phyloP scores from a whole-genome alignment of 2,113 vertebrate species.

The Neomonachus schauinslandi region DNA sequence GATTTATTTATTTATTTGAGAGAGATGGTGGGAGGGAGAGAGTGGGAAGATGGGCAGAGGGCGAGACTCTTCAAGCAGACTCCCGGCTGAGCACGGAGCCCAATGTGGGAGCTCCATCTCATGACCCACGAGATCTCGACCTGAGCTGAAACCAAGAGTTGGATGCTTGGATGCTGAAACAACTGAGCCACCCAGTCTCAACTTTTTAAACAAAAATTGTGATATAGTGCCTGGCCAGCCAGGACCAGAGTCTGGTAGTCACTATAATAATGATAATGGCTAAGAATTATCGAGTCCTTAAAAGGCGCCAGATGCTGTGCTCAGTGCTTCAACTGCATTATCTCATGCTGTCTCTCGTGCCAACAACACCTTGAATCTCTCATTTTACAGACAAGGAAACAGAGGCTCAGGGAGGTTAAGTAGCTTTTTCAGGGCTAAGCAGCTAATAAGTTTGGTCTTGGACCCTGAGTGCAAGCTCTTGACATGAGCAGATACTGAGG shows the following conservation, averaged over 20 bases:
- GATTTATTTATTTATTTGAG: background rate
- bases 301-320: background rate
- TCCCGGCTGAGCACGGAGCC: background rate
- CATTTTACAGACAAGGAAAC: background rate
- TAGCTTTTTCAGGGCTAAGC: background rate
- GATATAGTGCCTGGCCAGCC: background rate
- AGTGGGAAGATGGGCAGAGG: background rate
- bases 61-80: background rate
- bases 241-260: background rate
- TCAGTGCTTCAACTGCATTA: background rate
- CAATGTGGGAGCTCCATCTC: fast-evolving
- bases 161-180: background rate
- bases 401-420: background rate
- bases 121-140: background rate
- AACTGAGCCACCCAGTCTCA: background rate
- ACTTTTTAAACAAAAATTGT: background rate
- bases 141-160: background rate
- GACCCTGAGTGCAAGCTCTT: background rate
- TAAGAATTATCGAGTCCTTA: background rate
- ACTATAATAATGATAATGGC: background rate
- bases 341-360: background rate
- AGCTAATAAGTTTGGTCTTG: background rate
- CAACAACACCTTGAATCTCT: background rate
- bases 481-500: background rate
- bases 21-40: background rate